Conservation (phyloP, 2,113 vertebrate species). For the Nyctibius bracteatus region DNA sequence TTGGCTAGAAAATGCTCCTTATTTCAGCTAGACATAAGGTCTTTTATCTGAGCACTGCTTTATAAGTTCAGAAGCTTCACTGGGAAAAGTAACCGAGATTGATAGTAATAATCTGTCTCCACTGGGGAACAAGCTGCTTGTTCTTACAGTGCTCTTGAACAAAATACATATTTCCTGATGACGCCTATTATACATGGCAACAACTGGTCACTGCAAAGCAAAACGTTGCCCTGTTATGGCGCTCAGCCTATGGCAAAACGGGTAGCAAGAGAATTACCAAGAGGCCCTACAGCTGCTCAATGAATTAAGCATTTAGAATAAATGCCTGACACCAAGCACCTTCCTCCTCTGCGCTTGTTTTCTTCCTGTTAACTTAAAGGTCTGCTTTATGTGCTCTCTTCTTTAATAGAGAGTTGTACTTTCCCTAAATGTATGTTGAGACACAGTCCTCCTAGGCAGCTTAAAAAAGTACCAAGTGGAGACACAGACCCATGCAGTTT, state of each 20-base stretch:
- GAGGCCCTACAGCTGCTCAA: background rate
- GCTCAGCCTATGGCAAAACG: background rate
- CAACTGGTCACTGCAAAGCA: background rate
- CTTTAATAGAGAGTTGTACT: background rate
- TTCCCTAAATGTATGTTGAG: background rate
- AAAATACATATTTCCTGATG: background rate
- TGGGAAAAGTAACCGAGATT: background rate
- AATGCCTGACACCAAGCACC: background rate
- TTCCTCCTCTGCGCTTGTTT: background rate
- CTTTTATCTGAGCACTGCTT: background rate
- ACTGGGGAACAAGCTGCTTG: background rate
- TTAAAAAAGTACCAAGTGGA: background rate
- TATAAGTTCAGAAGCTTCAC: background rate
- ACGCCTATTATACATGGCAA: background rate
- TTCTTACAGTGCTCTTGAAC: background rate
- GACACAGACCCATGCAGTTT: background rate
- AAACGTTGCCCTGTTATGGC: background rate
- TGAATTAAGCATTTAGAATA: background rate
- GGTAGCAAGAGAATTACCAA: background rate
- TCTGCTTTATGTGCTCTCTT: background rate
- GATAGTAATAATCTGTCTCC: background rate
- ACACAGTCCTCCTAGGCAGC: background rate
- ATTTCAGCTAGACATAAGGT: background rate
- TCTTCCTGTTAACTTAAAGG: background rate
- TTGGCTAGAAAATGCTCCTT: background rate